Percentiles rank a stretch among this genome's conserved stretches.
phyloP scores from a whole-genome alignment of 2,113 vertebrate genomes.

The Phylloscopus trochiloides region DNA sequence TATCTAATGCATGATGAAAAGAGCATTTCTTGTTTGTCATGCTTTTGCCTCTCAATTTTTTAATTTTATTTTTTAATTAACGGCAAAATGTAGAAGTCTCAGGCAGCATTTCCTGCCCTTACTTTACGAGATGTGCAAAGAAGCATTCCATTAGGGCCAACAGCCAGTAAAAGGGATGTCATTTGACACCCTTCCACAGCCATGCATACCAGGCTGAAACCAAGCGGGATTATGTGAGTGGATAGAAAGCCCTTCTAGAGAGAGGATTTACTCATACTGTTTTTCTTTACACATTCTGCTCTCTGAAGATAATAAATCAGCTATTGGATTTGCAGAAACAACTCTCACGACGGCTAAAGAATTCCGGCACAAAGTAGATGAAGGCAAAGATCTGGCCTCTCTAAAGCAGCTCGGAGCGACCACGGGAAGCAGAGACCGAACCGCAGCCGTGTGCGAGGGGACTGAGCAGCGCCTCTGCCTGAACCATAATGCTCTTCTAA shows the following conservation, averaged over 20 bases:
- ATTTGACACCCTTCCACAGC: constrained; percentile 42
- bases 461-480: neutral
- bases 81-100: neutral
- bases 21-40: neutral
- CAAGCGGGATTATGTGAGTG: constrained; percentile 4
- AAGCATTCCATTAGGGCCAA: constrained; percentile 46
- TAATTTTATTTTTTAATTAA: constrained; percentile 3
- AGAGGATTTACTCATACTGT: constrained; percentile 5
- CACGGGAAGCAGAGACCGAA: accelerated
- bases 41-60: neutral
- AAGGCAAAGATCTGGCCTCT: neutral
- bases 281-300: constrained; percentile 43
- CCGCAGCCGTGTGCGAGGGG: neutral
- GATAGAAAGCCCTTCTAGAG: constrained; percentile 25
- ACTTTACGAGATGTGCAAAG: constrained; percentile 40
- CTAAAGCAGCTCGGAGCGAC: accelerated
- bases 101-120: constrained; percentile 39
- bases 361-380: neutral
- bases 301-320: constrained; percentile 21
- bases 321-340: constrained; percentile 19
- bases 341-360: neutral
- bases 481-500: neutral
- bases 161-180: constrained; percentile 52
- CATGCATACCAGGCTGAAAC: constrained; percentile 28
- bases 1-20: constrained; percentile 58